Percentiles rank a stretch among this genome's conserved stretches.
Evolutionary conservation across 2,113 vertebrate genomes (phyloP).

Genomic region (Myiopsitta monachus): DNA sequence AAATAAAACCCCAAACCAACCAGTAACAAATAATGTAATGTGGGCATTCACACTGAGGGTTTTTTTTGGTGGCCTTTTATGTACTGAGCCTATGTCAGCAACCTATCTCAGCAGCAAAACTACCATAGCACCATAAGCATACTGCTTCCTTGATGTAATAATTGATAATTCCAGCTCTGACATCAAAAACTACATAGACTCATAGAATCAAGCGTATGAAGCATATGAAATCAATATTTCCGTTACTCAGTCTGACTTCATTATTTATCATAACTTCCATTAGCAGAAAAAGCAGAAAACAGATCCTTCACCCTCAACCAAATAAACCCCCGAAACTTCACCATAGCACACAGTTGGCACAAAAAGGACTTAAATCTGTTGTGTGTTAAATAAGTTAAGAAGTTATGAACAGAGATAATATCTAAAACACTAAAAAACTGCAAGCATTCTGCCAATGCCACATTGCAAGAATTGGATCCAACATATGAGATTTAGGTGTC

Average conservation of each 20-base stretch:
- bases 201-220: not conserved
- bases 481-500: not conserved
- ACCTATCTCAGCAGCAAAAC: not conserved
- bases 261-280: not conserved
- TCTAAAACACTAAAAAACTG: not conserved
- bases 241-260: not conserved
- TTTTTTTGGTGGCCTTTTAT: accelerated
- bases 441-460: not conserved
- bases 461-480: not conserved
- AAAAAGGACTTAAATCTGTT: not conserved
- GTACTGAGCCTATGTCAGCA: not conserved
- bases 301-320: not conserved
- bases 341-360: not conserved
- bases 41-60: not conserved
- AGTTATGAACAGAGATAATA: not conserved
- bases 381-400: not conserved
- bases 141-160: not conserved
- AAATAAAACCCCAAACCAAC: accelerated
- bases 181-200: not conserved
- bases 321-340: not conserved
- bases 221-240: not conserved
- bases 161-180: not conserved
- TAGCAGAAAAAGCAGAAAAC: not conserved
- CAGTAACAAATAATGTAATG: not conserved
- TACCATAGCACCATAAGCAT: not conserved